Base-by-base conservation (phyloP, 2,113 vertebrate species). In the Tenebrosternarchus preto region DNA sequence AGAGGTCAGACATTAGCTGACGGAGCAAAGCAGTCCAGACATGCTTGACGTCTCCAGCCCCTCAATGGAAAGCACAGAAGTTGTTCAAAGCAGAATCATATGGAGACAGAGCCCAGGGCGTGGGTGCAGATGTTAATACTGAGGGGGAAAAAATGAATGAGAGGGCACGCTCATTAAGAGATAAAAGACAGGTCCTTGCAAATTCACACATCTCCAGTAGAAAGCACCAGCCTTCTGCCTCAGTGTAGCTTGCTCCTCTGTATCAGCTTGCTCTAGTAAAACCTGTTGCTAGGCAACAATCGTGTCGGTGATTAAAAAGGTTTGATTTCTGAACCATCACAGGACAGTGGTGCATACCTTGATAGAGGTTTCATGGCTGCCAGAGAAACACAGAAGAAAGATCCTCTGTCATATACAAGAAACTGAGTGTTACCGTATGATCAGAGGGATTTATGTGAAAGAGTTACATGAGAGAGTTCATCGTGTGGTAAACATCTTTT, bases 261-360 rank as follows among this genome's bases (percentile, higher is more conserved):
- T 60, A 59, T 55, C 12, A 29, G 67, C 77, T 71, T 56, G 29
- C 25, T 31, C 56, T 16, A 63, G 57, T 72, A 16, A 88, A 81
- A 85, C 77, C 80, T 90, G 90, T 92, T 93, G 90, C 90, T 80
- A 89, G 84, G 91, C 89, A 91, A 92, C 91, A 84, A 86, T 80
- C 66, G 86, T 86, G 86, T 87, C 82, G 87, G 87, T 91, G 91
- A 92, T 91, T 89, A 88, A 92, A n/a, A 92, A 90, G 61, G 87
- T 91, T 92, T 91, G 90, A 91, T 90, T 91, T 90, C 87, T 86
- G 90, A 91, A 88, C 86, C 88, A 87, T 92, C 88, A 90, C 86
- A 86, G 85, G 88, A 87, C 84, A 90, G 88, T 87, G 83, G 84
- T 88, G 89, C 83, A 86, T 80, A 84, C 85, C 86, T 85, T 88